A percentile compares a stretch with the other conserved stretches of the same genome.
Evolutionary conservation across 2,797 vertebrate genomes (phyloP).

Genomic region (Crax fasciolata): DNA sequence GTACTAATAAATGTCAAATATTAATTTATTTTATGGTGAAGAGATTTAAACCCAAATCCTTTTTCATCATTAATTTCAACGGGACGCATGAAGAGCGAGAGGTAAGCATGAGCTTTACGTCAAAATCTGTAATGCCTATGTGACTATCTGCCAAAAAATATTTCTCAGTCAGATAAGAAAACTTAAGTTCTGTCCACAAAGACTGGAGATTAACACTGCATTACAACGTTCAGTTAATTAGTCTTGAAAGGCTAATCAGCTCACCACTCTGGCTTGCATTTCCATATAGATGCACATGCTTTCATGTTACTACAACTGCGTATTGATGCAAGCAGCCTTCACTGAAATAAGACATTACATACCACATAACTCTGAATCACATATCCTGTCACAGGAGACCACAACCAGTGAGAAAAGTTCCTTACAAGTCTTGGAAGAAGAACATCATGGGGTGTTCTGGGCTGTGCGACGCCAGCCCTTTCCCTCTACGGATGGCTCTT

Average conservation of each 20-base stretch:
- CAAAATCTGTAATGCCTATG: not conserved
- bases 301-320: not conserved
- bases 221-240: slow-evolving; percentile 25
- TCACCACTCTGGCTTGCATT: not conserved
- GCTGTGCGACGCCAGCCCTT: not conserved
- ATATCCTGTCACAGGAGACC: not conserved
- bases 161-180: slow-evolving; percentile 51
- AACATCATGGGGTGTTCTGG: accelerated
- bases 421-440: not conserved
- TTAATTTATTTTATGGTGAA: slow-evolving; percentile 35
- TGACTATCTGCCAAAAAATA: slow-evolving; percentile 3
- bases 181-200: not conserved
- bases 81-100: not conserved
- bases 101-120: slow-evolving; percentile 50
- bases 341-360: not conserved
- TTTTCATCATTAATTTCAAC: slow-evolving; percentile 2
- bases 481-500: accelerated
- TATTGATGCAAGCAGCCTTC: not conserved
- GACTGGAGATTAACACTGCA: slow-evolving; percentile 15
- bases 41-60: slow-evolving; percentile 24
- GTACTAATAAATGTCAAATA: not conserved
- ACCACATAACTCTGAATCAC: not conserved
- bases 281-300: not conserved
- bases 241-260: slow-evolving; percentile 50
- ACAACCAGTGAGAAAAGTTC: not conserved